These are phyloP conservation scores for Chondrosia reniformis DNA, from an alignment of 37 sponge, comb jelly and placozoan genomes.

Conservation along the genomic window DNA sequence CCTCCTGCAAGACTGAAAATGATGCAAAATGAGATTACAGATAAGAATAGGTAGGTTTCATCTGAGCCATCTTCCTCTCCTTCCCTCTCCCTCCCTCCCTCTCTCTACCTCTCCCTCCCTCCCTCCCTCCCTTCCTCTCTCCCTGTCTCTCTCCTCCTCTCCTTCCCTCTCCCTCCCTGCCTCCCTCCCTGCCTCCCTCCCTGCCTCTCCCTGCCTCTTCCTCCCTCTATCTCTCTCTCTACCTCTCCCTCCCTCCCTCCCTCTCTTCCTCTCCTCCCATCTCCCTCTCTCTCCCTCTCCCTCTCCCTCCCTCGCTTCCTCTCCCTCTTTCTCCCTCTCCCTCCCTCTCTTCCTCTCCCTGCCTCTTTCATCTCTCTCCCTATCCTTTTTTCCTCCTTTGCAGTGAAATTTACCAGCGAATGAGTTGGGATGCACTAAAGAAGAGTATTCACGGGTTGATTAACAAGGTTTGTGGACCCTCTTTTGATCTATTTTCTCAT, in stretches of 20 bases:
- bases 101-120: too few relatives aligned
- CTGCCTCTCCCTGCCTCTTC: too few relatives aligned
- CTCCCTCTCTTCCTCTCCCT: too few relatives aligned
- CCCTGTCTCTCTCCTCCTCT: too few relatives aligned
- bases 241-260: too few relatives aligned
- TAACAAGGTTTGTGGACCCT: conserved; percentile 75
- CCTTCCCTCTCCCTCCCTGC: neutral
- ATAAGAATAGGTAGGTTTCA: conserved; percentile 79
- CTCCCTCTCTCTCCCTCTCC: neutral
- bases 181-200: neutral
- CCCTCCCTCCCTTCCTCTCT: too few relatives aligned
- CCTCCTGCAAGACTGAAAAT: conserved; percentile 89
- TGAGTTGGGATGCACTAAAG: conserved; percentile 96
- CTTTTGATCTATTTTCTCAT: neutral
- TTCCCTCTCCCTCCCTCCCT: neutral
- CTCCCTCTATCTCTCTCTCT: too few relatives aligned
- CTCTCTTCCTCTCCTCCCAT: too few relatives aligned
- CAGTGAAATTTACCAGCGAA: conserved; percentile 85
- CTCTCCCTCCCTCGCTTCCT: neutral
- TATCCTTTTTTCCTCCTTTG: neutral
- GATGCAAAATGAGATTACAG: conserved; percentile 89
- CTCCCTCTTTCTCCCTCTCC: neutral
- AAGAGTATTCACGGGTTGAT: conserved; percentile 96
- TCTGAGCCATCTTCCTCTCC: too few relatives aligned
- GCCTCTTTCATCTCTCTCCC: too few relatives aligned